Evolutionary conservation across 2,113 vertebrate species (phyloP), one percentile per base, ranked within the genome.

Genomic region (Numida meleagris): DNA sequence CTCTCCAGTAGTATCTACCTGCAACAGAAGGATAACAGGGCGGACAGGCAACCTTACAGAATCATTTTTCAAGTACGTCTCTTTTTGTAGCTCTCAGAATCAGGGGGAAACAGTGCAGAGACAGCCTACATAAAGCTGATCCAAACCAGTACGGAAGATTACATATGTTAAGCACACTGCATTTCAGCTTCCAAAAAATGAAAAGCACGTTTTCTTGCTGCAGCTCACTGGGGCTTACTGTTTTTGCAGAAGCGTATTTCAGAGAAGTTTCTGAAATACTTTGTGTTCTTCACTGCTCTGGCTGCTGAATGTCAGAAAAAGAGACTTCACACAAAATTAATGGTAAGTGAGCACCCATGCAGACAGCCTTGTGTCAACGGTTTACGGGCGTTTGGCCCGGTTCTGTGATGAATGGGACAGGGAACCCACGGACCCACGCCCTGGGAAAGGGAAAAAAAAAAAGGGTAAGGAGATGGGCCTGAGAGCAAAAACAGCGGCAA

Each of bases 141-240:
- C 73, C 42, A 83, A 73, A 82, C 19, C 27, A 40, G 34, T 2
- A 6, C 46, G 27, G 71, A 12, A 15, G 24, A 77, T 34, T 74
- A 36, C 5, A 4, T 18, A 14, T 9, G 4, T 63, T 42, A 68
- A 7, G 19, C 27, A 48, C 36, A 33, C 20, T 2, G 0, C 15
- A 33, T 57, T 86, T 81, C 76, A 46, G 1, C 5, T 10, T 65
- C 45, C 13, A 63, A 77, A 58, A 85, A 43, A 38, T 6, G 14
- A 89, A 68, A 15, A 58, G 67, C 12, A 4, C 5, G 11, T 62
- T 76, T 86, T 34, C 65, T 75, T 40, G 34, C 25, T 70, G 61
- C 51, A 92, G 40, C 43, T 88, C 67, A 59, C 0, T 3, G 2
- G 24, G 31, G 34, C 34, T 67, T 57, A 24, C 6, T 63, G 19